Evolutionary conservation across 2,888 invertebrate genomes (phyloP).

Genomic region (Machimus rusticus): DNA sequence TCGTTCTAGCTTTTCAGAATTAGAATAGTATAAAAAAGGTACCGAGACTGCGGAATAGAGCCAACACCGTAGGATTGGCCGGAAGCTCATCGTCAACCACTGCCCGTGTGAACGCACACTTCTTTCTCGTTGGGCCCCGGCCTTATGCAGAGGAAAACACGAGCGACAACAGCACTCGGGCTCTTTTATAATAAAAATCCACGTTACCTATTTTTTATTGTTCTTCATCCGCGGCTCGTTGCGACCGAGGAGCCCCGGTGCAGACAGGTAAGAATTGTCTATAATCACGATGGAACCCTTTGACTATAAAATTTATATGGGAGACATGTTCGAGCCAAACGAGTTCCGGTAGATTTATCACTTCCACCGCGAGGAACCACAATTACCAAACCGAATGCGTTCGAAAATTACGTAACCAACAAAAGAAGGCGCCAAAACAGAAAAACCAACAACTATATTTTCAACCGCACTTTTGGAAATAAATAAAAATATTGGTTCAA

Average conservation of each 20-base stretch:
- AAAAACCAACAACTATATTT: neutral
- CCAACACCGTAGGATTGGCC: neutral
- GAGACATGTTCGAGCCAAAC: constrained; percentile 5
- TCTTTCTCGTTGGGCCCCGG: neutral
- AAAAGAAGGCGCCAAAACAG: neutral
- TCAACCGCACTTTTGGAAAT: neutral
- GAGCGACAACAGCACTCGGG: neutral
- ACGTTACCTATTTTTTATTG: neutral
- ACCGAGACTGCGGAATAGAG: neutral
- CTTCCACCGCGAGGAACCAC: constrained; percentile 6
- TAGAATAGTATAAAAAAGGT: neutral
- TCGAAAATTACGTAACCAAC: neutral
- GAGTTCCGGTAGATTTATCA: constrained; percentile 25
- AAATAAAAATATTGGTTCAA: neutral
- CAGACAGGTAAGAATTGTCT: constrained; percentile 16
- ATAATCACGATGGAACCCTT: constrained; percentile 1
- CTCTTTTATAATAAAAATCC: neutral
- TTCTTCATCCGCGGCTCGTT: neutral
- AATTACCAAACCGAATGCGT: neutral
- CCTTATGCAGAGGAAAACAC: neutral
- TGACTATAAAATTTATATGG: constrained; percentile 6
- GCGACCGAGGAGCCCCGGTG: neutral
- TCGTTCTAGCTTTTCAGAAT: neutral
- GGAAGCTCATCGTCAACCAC: constrained; percentile 31
- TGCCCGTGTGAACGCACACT: neutral